These are phyloP conservation scores for Pangasius macronema DNA, from an alignment of 2,797 vertebrate genomes.

Conservation along the genomic window DNA sequence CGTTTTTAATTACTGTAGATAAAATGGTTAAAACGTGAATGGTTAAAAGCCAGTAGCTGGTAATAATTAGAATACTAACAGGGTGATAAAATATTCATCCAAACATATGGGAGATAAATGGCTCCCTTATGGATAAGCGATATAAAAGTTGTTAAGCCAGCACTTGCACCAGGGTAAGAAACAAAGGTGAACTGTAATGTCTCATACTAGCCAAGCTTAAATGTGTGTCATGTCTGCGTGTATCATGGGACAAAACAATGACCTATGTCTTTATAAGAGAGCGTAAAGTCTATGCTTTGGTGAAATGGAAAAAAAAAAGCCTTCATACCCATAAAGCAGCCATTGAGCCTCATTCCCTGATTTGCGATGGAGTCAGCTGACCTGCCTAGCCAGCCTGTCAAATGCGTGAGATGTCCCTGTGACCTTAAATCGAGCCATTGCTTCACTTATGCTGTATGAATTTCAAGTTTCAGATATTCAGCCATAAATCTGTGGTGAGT, in stretches of 20 bases:
- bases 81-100: slow-evolving; percentile 33
- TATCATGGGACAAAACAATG: slow-evolving; percentile 47
- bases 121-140: slow-evolving; percentile 18
- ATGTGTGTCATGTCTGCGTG: slow-evolving; percentile 38
- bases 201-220: background rate
- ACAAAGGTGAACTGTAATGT: slow-evolving; percentile 33
- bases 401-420: slow-evolving; percentile 37
- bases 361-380: slow-evolving; percentile 35
- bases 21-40: slow-evolving; percentile 7
- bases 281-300: slow-evolving; percentile 36
- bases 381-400: slow-evolving; percentile 31
- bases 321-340: slow-evolving; percentile 1
- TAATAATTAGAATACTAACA: slow-evolving; percentile 37
- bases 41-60: slow-evolving; percentile 15
- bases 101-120: slow-evolving; percentile 35
- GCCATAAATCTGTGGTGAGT: slow-evolving; percentile 40
- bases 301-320: slow-evolving; percentile 38
- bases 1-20: background rate
- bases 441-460: slow-evolving; percentile 46
- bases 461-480: slow-evolving; percentile 48
- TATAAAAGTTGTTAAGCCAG: slow-evolving; percentile 37
- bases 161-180: slow-evolving; percentile 28
- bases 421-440: slow-evolving; percentile 48
- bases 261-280: slow-evolving; percentile 48
- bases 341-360: background rate